Evolutionary conservation across 2,888 invertebrate genomes (phyloP).

Genomic region (Sinohyriopsis cumingii): DNA sequence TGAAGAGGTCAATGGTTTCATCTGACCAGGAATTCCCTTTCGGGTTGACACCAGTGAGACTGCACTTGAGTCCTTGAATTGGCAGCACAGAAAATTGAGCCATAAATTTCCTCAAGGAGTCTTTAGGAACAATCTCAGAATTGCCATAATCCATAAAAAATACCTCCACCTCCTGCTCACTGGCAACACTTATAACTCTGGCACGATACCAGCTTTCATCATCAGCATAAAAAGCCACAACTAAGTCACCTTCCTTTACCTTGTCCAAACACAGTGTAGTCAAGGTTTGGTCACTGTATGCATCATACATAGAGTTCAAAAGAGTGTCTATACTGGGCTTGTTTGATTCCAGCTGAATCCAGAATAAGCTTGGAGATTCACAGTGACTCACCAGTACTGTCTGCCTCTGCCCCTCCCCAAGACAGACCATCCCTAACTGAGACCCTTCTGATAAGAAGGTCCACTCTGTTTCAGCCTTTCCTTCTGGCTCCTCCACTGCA

Average conservation of each 20-base stretch:
- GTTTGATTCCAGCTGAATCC: conserved; percentile 48
- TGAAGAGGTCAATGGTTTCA: conserved; percentile 42
- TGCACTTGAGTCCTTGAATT: conserved; percentile 60
- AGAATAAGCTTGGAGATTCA: conserved; percentile 55
- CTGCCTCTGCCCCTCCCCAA: conserved; percentile 33
- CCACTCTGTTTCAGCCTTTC: background rate
- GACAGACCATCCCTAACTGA: background rate
- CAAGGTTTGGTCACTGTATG: conserved; percentile 37
- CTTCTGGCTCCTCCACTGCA: background rate
- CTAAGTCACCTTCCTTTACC: conserved; percentile 36
- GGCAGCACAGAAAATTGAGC: conserved; percentile 54
- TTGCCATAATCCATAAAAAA: conserved; percentile 69
- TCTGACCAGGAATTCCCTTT: conserved; percentile 43
- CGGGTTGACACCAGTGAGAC: conserved; percentile 47
- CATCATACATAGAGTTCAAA: conserved; percentile 53
- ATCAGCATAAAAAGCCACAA: conserved; percentile 54
- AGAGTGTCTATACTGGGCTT: conserved; percentile 40
- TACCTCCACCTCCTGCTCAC: conserved; percentile 40
- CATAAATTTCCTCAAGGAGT: conserved; percentile 54
- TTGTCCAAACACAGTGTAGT: conserved; percentile 25
- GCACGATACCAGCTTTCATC: conserved; percentile 66
- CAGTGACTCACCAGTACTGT: conserved; percentile 41
- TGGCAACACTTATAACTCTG: conserved; percentile 23
- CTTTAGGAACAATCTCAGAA: conserved; percentile 46
- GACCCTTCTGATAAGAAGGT: too few species aligned